phyloP scores from a whole-genome alignment of 2,888 invertebrate genomes.

The Acronicta aceris region DNA sequence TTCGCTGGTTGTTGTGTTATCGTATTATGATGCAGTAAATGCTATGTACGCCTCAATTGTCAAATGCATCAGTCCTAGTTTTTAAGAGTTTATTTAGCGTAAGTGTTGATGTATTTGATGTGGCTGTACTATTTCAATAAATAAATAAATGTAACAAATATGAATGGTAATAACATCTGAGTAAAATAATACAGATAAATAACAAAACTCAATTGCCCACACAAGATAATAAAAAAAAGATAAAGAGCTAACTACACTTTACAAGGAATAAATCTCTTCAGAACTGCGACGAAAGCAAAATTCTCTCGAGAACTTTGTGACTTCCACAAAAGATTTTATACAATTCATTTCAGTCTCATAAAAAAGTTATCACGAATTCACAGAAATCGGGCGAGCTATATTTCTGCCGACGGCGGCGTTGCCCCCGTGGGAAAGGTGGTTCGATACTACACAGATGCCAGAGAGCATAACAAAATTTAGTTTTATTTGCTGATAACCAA shows the following conservation, averaged over 20 bases:
- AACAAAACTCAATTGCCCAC: slow-evolving; percentile 34
- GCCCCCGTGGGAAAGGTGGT: slow-evolving; percentile 79
- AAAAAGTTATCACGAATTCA: slow-evolving; percentile 87
- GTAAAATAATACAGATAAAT: slow-evolving; percentile 29
- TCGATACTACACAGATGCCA: slow-evolving; percentile 60
- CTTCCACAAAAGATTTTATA: slow-evolving; percentile 85
- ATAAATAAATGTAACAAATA: too few species aligned
- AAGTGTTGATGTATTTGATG: too few species aligned
- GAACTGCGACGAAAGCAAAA: slow-evolving; percentile 79
- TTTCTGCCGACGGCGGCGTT: slow-evolving; percentile 75
- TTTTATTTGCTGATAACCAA: slow-evolving; percentile 39
- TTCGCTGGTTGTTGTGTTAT: too few species aligned
- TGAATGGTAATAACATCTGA: slow-evolving; percentile 3
- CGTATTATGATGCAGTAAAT: too few species aligned
- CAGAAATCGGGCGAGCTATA: slow-evolving; percentile 83
- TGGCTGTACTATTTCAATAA: too few species aligned
- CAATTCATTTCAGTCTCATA: slow-evolving; percentile 86
- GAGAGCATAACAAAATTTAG: slow-evolving; percentile 33
- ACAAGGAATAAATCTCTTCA: slow-evolving; percentile 77
- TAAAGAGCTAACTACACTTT: slow-evolving; percentile 70
- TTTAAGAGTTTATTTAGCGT: too few species aligned
- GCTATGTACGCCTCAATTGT: too few species aligned
- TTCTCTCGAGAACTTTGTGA: slow-evolving; percentile 80
- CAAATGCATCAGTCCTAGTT: too few species aligned
- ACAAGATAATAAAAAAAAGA: slow-evolving; percentile 60